Base-by-base conservation (phyloP, 2,888 invertebrate genomes). In the Tetranychus truncatus region DNA sequence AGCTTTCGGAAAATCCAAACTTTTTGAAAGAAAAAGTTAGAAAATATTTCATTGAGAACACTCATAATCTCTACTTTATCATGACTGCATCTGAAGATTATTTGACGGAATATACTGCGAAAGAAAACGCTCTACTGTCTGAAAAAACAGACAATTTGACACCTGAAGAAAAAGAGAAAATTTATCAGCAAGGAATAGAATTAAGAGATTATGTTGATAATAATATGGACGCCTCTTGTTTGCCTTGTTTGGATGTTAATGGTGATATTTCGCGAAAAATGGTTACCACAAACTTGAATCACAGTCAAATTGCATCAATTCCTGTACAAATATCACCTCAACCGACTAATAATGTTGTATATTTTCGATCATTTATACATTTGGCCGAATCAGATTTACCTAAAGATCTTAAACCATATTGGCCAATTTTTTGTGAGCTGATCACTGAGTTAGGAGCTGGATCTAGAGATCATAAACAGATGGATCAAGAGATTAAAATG, bases 331-430 rank as follows among this genome's bases (percentile, higher is more conserved):
- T 91, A 1, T 89, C 89, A 80, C 85, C 87, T 79, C 91, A 91
- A 69, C 91, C 93, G 65, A 93, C 93, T 0, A 95, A 95, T 82
- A 91, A 90, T n/a, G 87, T 95, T 5, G 89, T 89, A 1, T 95
- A 95, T 82, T 88, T 95, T 77, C 88, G 89, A 80, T 89, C 89
- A 21, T 84, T 94, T 6, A 82, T 92, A 11, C 65, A 71, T 45
- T 45, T 76, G 8, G 46, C 75, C 18, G 18, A 15, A 34, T 80
- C 81, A 11, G 84, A 86, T 6, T 82, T 95, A 18, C 84, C 87
- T 5, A 83, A 85, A 0, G 87, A 89, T 72, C 87, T 91, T 75
- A 87, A 89, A 79, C 84, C 86, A 78, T 83, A 92, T 9, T 81
- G 95, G 18, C 94, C 95, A 0, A 84, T 95, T 71, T 93, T 95